Percentiles rank a stretch among this genome's conserved stretches.
Evolutionary conservation across 1,140 invertebrate genomes (phyloP).

Genomic region (Camponotus vicinus): DNA sequence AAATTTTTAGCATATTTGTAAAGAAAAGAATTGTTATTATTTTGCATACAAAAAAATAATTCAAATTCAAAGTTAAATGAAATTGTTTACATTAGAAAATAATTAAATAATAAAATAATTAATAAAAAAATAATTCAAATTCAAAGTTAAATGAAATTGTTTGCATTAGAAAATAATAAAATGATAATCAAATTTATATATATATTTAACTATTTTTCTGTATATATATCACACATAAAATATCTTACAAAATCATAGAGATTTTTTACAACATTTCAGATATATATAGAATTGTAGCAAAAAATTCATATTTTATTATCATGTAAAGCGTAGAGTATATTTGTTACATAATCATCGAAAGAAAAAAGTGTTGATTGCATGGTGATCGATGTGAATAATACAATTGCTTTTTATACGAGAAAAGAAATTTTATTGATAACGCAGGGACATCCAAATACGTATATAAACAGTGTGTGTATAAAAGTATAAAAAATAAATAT

Average conservation of each 20-base stretch:
- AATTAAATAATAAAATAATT: background rate
- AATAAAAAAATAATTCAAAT: background rate
- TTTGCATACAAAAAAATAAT: background rate
- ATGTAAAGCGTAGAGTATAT: background rate
- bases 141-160: background rate
- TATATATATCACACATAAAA: too few species aligned
- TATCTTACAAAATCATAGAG: background rate
- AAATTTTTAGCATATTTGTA: too few species aligned
- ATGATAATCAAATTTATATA: background rate
- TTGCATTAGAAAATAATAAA: background rate
- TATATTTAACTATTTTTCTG: background rate
- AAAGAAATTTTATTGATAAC: conserved; percentile 72
- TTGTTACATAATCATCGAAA: background rate
- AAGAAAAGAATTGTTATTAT: too few species aligned
- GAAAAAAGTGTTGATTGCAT: background rate
- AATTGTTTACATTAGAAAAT: background rate
- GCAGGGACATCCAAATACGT: conserved; percentile 44
- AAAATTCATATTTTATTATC: background rate
- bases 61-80: background rate
- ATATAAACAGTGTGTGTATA: conserved; percentile 75
- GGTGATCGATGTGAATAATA: background rate
- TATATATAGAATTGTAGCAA: background rate
- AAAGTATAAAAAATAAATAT: conserved; percentile 81
- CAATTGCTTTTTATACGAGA: conserved; percentile 29
- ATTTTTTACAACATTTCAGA: background rate